phyloP scores from a whole-genome alignment of 2,113 vertebrate genomes.

The Mirza zaza region DNA sequence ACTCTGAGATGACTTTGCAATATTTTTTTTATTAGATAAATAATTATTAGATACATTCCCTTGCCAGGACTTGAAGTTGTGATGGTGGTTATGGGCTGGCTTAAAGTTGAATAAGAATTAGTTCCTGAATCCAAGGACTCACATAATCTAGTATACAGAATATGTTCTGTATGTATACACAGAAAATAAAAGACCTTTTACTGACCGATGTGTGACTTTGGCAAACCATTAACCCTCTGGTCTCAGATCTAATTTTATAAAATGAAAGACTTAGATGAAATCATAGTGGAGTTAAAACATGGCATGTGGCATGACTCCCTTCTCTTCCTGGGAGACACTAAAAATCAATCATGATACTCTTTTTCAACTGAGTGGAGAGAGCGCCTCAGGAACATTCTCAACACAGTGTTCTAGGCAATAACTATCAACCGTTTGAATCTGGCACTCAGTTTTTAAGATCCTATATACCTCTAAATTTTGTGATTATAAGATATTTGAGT shows the following conservation, averaged over 20 bases:
- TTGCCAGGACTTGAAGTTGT: neutral
- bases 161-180: neutral
- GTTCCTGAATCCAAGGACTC: slow-evolving; percentile 14
- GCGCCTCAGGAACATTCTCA: neutral
- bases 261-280: slow-evolving; percentile 27
- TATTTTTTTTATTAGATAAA: neutral
- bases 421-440: neutral
- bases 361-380: neutral
- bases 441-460: neutral
- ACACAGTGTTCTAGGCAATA: neutral
- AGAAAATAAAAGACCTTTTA: slow-evolving; percentile 17
- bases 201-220: neutral
- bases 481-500: slow-evolving; percentile 12
- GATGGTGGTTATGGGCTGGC: neutral
- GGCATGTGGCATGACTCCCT: neutral
- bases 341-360: neutral
- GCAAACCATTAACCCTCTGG: neutral
- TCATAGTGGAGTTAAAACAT: neutral
- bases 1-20: neutral
- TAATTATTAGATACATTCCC: slow-evolving; percentile 1
- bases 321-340: neutral
- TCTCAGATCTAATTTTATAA: slow-evolving; percentile 15
- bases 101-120: slow-evolving; percentile 42
- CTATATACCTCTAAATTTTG: neutral
- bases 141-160: neutral